Conservation (phyloP, 1,140 invertebrate species). For the Rhopalosiphum maidis region DNA sequence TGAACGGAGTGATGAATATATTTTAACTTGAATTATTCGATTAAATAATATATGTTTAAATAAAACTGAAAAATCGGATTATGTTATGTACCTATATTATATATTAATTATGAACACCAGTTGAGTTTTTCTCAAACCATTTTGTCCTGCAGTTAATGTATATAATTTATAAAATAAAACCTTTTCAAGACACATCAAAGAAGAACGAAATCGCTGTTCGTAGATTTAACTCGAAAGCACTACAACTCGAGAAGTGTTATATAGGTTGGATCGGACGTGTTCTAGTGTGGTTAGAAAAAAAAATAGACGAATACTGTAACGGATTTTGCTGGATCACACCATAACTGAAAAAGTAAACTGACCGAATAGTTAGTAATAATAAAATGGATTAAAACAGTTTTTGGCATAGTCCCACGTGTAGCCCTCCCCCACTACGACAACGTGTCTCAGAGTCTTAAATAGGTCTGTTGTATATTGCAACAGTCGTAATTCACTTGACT, state of each 20-base stretch:
- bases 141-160: neutral
- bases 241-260: neutral
- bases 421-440: conserved; percentile 22
- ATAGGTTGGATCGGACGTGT: neutral
- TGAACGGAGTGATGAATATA: no score
- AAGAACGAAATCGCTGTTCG: neutral
- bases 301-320: conserved; percentile 40
- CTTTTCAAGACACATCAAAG: neutral
- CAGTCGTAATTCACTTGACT: conserved; percentile 12
- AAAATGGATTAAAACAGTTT: conserved; percentile 42
- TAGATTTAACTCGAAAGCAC: neutral
- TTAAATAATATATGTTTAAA: neutral
- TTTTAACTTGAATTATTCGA: neutral
- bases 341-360: conserved; percentile 44
- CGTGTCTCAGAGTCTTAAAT: conserved; percentile 10
- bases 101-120: neutral
- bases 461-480: conserved; percentile 9
- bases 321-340: conserved; percentile 35
- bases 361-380: conserved; percentile 19
- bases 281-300: neutral
- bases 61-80: neutral
- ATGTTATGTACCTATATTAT: neutral
- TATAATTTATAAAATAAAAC: neutral
- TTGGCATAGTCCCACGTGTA: conserved; percentile 8
- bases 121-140: neutral